These are phyloP conservation scores for Drosophila pseudoobscura DNA, from an alignment of 1,140 invertebrate species.

Conservation along the genomic window DNA sequence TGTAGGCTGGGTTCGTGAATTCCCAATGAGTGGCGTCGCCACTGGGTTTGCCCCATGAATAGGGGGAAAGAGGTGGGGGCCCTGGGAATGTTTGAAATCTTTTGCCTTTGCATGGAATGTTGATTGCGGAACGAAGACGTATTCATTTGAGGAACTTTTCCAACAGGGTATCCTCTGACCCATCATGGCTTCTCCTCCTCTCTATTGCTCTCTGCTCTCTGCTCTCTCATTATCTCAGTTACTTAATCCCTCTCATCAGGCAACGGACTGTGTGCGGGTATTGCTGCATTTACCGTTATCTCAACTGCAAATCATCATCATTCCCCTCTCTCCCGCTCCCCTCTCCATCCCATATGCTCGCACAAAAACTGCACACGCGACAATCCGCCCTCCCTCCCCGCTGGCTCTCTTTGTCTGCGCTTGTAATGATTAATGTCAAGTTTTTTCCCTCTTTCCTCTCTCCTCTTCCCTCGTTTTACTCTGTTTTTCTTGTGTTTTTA, in stretches of 20 bases:
- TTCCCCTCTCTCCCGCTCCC: not conserved
- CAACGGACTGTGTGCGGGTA: no score
- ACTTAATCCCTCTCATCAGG: not conserved
- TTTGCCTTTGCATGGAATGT: conserved; percentile 13
- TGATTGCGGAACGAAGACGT: conserved; percentile 6
- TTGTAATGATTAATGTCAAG: conserved; percentile 76
- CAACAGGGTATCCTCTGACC: no score
- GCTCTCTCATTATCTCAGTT: not conserved
- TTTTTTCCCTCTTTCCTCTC: conserved; percentile 39
- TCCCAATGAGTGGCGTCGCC: conserved; percentile 48
- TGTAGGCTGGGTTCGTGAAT: conserved; percentile 40
- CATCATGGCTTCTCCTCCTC: no score
- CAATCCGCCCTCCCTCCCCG: conserved; percentile 19
- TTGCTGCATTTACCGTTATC: not conserved
- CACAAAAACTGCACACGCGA: conserved; percentile 48
- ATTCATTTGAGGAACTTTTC: conserved; percentile 16
- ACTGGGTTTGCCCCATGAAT: conserved; percentile 37
- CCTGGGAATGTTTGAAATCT: conserved; percentile 30
- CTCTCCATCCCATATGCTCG: conserved; percentile 15
- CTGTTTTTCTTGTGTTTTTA: conserved; percentile 52
- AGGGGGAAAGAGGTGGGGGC: not conserved
- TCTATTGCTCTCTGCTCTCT: not conserved
- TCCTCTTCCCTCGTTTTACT: conserved; percentile 16
- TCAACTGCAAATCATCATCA: not conserved
- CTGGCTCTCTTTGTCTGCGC: conserved; percentile 58